Evolutionary conservation across 2,888 invertebrate species (phyloP).

Genomic region (Acleris literana): DNA sequence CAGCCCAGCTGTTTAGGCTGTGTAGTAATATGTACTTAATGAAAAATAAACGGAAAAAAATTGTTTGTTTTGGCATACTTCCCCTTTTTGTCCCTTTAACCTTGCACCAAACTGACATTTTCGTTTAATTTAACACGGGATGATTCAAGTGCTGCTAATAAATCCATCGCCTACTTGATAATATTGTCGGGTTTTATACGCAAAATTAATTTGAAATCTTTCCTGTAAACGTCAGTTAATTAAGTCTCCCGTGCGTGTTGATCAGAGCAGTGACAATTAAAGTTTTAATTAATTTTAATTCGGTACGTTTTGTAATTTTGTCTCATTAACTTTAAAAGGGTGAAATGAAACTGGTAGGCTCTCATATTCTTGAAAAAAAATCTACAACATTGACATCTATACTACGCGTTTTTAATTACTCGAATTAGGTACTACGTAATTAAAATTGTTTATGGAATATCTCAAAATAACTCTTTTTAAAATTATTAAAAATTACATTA

Average conservation of each 20-base stretch:
- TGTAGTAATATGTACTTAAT: no score
- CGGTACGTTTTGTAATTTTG: background rate
- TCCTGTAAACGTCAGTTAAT: conserved; percentile 68
- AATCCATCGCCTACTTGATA: conserved; percentile 65
- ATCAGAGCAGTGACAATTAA: conserved; percentile 7
- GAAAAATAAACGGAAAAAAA: no score
- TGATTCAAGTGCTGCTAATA: conserved; percentile 74
- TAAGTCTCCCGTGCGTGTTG: conserved; percentile 45
- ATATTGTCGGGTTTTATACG: conserved; percentile 56
- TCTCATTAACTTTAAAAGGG: no score
- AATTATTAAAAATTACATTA: no score
- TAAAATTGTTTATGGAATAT: no score
- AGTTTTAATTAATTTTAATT: conserved; percentile 26
- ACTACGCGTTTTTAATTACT: no score
- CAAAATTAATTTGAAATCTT: conserved; percentile 74
- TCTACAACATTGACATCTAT: no score
- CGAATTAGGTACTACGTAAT: no score
- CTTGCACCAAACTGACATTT: conserved; percentile 60
- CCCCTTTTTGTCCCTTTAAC: conserved; percentile 11
- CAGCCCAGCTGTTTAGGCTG: no score
- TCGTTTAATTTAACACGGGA: conserved; percentile 77
- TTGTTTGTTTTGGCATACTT: background rate
- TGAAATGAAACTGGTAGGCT: no score
- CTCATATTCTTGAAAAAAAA: no score
- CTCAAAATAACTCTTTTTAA: no score